Base-by-base conservation (phyloP, 2,113 vertebrate genomes). In the Brienomyrus brachyistius region DNA sequence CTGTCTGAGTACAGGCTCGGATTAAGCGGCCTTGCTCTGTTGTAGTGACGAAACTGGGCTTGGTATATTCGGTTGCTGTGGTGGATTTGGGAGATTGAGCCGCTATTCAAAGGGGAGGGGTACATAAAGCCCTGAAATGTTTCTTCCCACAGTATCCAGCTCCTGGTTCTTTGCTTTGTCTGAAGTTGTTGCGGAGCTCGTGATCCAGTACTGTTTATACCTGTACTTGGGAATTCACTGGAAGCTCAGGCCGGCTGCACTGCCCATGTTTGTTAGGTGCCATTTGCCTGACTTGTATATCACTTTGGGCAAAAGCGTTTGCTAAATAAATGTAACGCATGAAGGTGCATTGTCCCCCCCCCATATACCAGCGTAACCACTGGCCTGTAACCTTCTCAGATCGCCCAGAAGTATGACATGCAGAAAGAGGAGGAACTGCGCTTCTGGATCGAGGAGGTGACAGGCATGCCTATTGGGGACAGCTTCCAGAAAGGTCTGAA, bases 381-480 rank as follows among this genome's bases (percentile, higher is more conserved):
- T 9, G 1, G n/a, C 27, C 27, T 70, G 23, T 31, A 27, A 70
- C 70, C 11, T 77, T 35, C 31, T 35, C 94, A 99, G 98, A 99
- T 99, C 90, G 98, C 98, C 90, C 96, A 97, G 91, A 99, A 99
- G 93, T 99, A 99, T 92, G 98, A 99, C 91, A 91, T 95, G 21
- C 97, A 97, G 89, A 96, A 97, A 91, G 98, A 99, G 93, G 98
- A 99, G 90, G 98, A 99, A 92, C 97, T 99, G 9, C 97, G 97
- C 56, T 97, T 96, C 89, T 99, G 98, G 98, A 98, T 99, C 27
- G 98, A 99, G 92, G 98, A 99, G 92, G 97, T 98, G 87, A 99
- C 98, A 0, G 97, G 97, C 40, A 96, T 98, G 96, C 96, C 97
- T 87, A 98, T 99, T 15, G 98, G 98, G 0, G 95, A 97, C 90